Evolutionary conservation across 2,113 vertebrate genomes (phyloP), one percentile per base, ranked within the genome.

Genomic region (Piaya cayana): DNA sequence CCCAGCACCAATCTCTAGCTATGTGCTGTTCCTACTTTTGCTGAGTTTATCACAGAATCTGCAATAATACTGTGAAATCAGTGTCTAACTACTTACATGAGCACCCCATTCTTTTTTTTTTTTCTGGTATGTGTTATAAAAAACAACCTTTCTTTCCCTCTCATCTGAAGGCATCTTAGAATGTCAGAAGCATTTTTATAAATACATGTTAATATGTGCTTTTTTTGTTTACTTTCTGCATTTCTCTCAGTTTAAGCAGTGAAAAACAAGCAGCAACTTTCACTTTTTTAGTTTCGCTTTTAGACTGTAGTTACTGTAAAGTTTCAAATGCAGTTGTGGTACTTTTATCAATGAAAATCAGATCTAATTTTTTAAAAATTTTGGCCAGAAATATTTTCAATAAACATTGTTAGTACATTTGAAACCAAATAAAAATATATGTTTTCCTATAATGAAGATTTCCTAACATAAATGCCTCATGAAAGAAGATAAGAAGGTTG

Each of bases 221-320:
- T 90, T 93, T 90, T 93, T 80, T 93, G 69, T 94, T 97, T 96
- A 92, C 80, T 95, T 93, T 88, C 58, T 88, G 65, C 79, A 79
- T 95, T 96, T 95, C 49, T 90, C 62, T 82, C 58, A 78, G 64
- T 36, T 71, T 75, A 15, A 90, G 72, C 67, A 94, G 53, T 2
- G 45, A 78, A 94, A 96, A 95, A 88, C 71, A 93, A 29, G 50
- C 95, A 71, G 82, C 36, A 96, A 94, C 94, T 96, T 94, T 97
- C 93, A 96, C 92, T 94, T 96, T 96, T 95, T 96, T 97, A 88
- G 95, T 97, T 97, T 97, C 93, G 92, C 90, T 97, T 97, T 96
- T 92, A 95, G 80, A 37, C 74, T 94, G 39, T 75, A 94, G 76
- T 88, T 95, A 71, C 77, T 58, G 75, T 78, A 94, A 85, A 81